A percentile compares a stretch with the other conserved stretches of the same genome.
phyloP scores from a whole-genome alignment of 1,140 invertebrate genomes.

The Hylaeus volcanicus region DNA sequence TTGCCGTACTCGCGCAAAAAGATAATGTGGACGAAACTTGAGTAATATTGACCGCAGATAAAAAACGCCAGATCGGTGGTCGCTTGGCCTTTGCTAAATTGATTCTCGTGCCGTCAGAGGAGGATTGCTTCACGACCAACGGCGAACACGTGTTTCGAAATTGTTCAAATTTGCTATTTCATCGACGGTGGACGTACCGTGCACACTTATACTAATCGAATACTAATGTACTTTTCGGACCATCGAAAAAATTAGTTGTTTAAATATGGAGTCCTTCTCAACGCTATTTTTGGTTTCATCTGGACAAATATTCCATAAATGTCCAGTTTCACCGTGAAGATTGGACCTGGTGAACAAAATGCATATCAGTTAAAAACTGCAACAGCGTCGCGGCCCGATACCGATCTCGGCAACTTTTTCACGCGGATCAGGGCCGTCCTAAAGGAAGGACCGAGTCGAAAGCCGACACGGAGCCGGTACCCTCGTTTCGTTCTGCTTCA shows the following conservation, averaged over 20 bases:
- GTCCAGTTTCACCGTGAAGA: too few species aligned
- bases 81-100: conserved; percentile 35
- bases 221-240: too few species aligned
- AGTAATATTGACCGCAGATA: conserved; percentile 47
- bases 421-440: neutral
- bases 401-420: conserved; percentile 27
- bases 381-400: neutral
- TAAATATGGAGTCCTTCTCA: too few species aligned
- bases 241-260: too few species aligned
- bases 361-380: too few species aligned
- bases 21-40: conserved; percentile 42
- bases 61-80: conserved; percentile 24
- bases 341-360: too few species aligned
- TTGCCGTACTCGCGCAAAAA: conserved; percentile 11
- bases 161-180: neutral
- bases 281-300: too few species aligned
- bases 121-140: neutral
- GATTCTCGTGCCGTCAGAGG: neutral
- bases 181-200: neutral
- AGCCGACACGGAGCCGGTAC: conserved; percentile 44
- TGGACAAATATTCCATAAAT: too few species aligned
- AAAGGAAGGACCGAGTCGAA: conserved; percentile 42
- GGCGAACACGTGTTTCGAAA: neutral
- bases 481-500: conserved; percentile 65
- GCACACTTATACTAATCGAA: too few species aligned